phyloP scores from a whole-genome alignment of 1,140 invertebrate genomes.

The Ylistrum balloti region DNA sequence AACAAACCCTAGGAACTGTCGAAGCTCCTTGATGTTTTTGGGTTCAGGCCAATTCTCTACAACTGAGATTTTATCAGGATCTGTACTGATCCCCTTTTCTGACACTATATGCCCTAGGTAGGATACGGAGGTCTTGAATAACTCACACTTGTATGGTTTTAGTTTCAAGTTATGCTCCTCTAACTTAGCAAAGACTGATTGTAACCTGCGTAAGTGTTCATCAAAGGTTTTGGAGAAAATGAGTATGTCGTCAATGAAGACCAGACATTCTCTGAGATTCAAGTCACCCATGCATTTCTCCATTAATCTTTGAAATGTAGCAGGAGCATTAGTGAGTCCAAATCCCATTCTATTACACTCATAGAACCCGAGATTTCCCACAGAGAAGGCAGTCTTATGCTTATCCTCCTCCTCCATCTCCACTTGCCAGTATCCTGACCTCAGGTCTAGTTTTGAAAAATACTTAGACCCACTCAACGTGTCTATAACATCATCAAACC shows the following conservation, averaged over 20 bases:
- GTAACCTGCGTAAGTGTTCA: not conserved
- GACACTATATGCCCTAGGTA: conserved; percentile 72
- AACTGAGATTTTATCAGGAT: conserved; percentile 72
- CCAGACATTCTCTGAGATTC: conserved; percentile 18
- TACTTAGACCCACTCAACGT: no score
- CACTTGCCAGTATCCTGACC: no score
- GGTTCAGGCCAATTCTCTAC: conserved; percentile 68
- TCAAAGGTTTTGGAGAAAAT: conserved; percentile 48
- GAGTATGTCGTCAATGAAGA: conserved; percentile 59
- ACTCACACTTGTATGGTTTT: conserved; percentile 53
- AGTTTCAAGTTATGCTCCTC: conserved; percentile 41
- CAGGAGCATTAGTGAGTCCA: conserved; percentile 80
- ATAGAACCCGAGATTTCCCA: conserved; percentile 66
- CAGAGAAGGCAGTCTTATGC: no score
- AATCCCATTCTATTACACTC: conserved; percentile 81
- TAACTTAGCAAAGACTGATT: conserved; percentile 47
- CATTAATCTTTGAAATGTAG: conserved; percentile 79
- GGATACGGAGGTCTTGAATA: conserved; percentile 10
- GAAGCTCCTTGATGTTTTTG: no score
- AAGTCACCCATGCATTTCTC: conserved; percentile 65
- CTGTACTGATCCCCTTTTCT: no score
- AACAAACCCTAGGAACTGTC: no score
- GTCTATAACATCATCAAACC: no score
- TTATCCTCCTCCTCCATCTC: no score
- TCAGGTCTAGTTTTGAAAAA: no score